Evolutionary conservation across 2,888 invertebrate species (phyloP).

Genomic region (Fabriciana adippe): DNA sequence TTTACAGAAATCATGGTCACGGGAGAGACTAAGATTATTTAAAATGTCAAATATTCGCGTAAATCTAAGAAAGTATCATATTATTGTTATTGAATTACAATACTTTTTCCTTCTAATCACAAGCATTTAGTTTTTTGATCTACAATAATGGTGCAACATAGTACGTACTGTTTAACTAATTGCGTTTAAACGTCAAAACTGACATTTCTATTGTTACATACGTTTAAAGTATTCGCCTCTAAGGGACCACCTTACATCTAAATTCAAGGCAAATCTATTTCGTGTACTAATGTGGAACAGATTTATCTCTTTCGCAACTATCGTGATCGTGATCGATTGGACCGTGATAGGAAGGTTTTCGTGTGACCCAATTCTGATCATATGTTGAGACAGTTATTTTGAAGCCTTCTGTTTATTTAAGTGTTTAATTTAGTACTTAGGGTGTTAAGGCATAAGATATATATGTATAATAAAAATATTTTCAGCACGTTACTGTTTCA

Average conservation of each 20-base stretch:
- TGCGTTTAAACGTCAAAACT: background rate
- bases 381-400: conserved; percentile 19
- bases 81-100: too few species aligned
- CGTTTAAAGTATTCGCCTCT: conserved; percentile 26
- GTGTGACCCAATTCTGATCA: conserved; percentile 42
- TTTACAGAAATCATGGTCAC: too few species aligned
- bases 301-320: conserved; percentile 45
- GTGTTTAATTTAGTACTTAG: background rate
- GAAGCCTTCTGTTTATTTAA: background rate
- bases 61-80: too few species aligned
- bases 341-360: conserved; percentile 50
- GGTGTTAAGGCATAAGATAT: background rate
- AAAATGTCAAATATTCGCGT: too few species aligned
- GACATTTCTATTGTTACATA: background rate
- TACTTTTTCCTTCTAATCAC: too few species aligned
- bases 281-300: conserved; percentile 34
- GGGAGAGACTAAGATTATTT: too few species aligned
- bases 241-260: conserved; percentile 28
- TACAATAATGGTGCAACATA: too few species aligned
- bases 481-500: too few species aligned
- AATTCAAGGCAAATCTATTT: conserved; percentile 31
- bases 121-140: too few species aligned
- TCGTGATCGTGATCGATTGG: conserved; percentile 49
- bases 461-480: background rate
- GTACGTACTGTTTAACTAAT: background rate